Conservation (phyloP, 2,113 vertebrate species). For the Myocastor coypus region DNA sequence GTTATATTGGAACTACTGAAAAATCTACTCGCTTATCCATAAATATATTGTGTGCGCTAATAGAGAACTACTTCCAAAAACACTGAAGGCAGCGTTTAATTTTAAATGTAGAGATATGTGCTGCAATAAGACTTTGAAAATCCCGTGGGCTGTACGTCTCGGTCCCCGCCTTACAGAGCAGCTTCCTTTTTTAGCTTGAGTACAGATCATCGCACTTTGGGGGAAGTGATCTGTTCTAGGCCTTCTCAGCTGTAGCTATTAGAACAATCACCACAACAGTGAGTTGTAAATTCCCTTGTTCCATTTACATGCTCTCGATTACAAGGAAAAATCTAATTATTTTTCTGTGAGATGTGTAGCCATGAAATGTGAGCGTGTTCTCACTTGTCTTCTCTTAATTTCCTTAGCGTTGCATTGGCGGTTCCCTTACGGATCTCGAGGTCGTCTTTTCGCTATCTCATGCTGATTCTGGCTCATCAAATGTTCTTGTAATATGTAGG, state of each 20-base stretch:
- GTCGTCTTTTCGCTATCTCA: background rate
- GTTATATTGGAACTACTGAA: background rate
- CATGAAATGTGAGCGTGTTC: background rate
- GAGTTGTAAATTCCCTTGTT: background rate
- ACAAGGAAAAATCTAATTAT: background rate
- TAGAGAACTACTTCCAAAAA: background rate
- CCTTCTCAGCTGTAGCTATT: background rate
- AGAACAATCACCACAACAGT: background rate
- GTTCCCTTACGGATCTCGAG: background rate
- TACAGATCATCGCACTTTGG: background rate
- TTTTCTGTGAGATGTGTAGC: background rate
- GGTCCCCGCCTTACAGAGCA: background rate
- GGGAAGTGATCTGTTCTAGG: background rate
- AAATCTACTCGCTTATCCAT: background rate
- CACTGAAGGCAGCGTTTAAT: background rate
- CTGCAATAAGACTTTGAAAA: background rate
- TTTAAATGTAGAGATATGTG: background rate
- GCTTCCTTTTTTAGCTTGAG: background rate
- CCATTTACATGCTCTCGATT: background rate
- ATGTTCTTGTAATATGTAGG: background rate
- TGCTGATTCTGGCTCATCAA: background rate
- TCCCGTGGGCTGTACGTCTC: background rate
- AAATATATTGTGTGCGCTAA: background rate
- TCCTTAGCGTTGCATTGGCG: background rate
- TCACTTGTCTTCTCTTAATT: background rate